A percentile compares a stretch with the other conserved stretches of the same genome.
Evolutionary conservation across 1,140 invertebrate species (phyloP).

Genomic region (Parasteatoda tepidariorum): DNA sequence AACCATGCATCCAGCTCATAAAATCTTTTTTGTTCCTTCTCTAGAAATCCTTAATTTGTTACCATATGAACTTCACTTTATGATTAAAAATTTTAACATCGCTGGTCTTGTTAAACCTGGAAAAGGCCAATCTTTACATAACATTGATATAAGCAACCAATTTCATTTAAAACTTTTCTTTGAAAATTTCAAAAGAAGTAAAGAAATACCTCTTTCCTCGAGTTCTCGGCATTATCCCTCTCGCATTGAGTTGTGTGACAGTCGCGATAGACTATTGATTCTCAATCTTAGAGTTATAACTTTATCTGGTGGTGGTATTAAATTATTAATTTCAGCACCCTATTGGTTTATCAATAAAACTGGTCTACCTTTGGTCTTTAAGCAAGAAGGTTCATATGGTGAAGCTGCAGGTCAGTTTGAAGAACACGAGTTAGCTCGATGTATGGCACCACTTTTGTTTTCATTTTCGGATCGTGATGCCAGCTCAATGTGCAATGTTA

Average conservation of each 20-base stretch:
- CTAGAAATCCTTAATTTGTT: conserved; percentile 79
- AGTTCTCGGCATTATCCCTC: conserved; percentile 70
- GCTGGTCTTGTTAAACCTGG: conserved; percentile 76
- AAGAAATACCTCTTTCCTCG: conserved; percentile 72
- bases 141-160: conserved; percentile 76
- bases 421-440: conserved; percentile 92
- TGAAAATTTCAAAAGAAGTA: conserved; percentile 84
- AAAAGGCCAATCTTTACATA: conserved; percentile 68
- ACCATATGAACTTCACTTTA: conserved; percentile 77
- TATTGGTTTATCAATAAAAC: conserved; percentile 98
- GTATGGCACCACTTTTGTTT: conserved; percentile 93
- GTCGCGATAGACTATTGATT: conserved; percentile 77
- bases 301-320: conserved; percentile 72
- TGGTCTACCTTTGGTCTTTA: conserved; percentile 92
- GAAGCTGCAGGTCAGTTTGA: conserved; percentile 93
- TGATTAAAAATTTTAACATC: conserved; percentile 67
- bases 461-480: conserved; percentile 88
- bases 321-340: conserved; percentile 79
- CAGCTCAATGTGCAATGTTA: conserved; percentile 70
- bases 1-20: conserved; percentile 82
- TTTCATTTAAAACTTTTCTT: conserved; percentile 80
- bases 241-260: conserved; percentile 78
- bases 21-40: conserved; percentile 84
- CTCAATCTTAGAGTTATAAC: conserved; percentile 76
- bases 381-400: conserved; percentile 81